Conservation (phyloP, 1,140 invertebrate genomes). For the Adoxophyes honmai region DNA sequence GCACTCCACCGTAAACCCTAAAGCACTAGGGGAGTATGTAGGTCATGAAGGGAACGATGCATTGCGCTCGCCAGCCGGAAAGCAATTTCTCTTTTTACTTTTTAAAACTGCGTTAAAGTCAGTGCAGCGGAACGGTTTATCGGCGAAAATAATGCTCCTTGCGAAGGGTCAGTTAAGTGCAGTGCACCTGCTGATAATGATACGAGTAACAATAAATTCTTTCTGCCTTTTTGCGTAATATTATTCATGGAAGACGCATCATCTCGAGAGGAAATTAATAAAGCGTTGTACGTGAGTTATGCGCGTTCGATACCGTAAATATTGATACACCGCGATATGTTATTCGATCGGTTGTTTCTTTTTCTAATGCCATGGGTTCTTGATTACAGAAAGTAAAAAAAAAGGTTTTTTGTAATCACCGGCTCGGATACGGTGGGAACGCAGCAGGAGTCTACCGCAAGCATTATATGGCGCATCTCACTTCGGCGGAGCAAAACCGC, state of each 20-base stretch:
- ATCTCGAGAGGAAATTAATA: not conserved
- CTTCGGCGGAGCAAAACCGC: constrained; percentile 60
- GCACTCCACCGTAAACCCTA: constrained; percentile 66
- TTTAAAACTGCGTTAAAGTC: constrained; percentile 32
- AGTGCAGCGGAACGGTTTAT: constrained; percentile 39
- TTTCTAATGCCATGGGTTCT: constrained; percentile 33
- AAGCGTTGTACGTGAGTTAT: not conserved
- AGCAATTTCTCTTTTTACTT: constrained; percentile 42
- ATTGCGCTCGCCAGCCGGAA: constrained; percentile 40
- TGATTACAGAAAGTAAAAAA: constrained; percentile 37
- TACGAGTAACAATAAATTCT: not conserved
- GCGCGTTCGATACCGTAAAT: not conserved
- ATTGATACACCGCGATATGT: not conserved
- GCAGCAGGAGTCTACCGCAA: constrained; percentile 58
- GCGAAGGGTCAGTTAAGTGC: constrained; percentile 8
- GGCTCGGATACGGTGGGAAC: constrained; percentile 57
- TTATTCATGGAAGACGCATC: not conserved
- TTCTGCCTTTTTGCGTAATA: constrained; percentile 5
- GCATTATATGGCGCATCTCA: constrained; percentile 40
- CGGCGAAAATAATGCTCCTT: constrained; percentile 35
- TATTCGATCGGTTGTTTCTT: constrained; percentile 28
- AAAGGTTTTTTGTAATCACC: constrained; percentile 40
- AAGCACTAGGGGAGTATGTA: constrained; percentile 66
- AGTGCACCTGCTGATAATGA: constrained; percentile 7
- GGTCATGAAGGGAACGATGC: constrained; percentile 59